Percentiles rank a stretch among this genome's conserved stretches.
Evolutionary conservation across 2,888 invertebrate species (phyloP).

Genomic region (Sminthurides aquaticus): DNA sequence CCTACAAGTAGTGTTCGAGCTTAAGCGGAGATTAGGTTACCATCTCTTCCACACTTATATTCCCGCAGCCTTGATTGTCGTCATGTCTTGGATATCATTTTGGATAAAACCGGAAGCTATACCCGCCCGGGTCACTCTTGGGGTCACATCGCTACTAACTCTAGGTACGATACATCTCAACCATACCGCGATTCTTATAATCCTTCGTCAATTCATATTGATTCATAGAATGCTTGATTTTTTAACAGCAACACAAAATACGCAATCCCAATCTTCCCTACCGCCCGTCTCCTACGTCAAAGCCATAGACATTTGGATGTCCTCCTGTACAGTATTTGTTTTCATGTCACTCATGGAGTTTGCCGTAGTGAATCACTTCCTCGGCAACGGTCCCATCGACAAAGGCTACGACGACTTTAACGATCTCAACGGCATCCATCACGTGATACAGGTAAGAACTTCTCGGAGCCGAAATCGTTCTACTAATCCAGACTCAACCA

Average conservation of each 20-base stretch:
- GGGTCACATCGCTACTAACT: conserved; percentile 77
- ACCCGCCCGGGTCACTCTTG: conserved; percentile 79
- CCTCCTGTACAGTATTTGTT: conserved; percentile 84
- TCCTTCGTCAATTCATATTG: no score
- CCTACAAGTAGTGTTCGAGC: conserved; percentile 77
- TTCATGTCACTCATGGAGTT: conserved; percentile 84
- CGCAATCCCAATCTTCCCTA: conserved; percentile 78
- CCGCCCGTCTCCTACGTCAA: conserved; percentile 89
- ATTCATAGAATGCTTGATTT: conserved; percentile 22
- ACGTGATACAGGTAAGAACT: conserved; percentile 11
- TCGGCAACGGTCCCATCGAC: conserved; percentile 57
- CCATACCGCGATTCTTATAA: no score
- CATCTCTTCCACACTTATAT: conserved; percentile 88
- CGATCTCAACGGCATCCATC: conserved; percentile 31
- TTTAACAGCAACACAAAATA: conserved; percentile 74
- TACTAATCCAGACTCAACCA: background rate
- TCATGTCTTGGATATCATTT: conserved; percentile 74
- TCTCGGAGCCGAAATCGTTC: no score
- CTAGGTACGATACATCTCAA: conserved; percentile 64
- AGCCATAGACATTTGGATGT: conserved; percentile 90
- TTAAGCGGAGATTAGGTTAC: conserved; percentile 74
- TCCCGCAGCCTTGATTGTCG: conserved; percentile 82
- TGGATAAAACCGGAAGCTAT: conserved; percentile 92
- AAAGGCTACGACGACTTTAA: conserved; percentile 37
- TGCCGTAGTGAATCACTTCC: conserved; percentile 80